Evolutionary conservation across 2,113 vertebrate genomes (phyloP).

Genomic region (Leptobrachium ailaonicum): DNA sequence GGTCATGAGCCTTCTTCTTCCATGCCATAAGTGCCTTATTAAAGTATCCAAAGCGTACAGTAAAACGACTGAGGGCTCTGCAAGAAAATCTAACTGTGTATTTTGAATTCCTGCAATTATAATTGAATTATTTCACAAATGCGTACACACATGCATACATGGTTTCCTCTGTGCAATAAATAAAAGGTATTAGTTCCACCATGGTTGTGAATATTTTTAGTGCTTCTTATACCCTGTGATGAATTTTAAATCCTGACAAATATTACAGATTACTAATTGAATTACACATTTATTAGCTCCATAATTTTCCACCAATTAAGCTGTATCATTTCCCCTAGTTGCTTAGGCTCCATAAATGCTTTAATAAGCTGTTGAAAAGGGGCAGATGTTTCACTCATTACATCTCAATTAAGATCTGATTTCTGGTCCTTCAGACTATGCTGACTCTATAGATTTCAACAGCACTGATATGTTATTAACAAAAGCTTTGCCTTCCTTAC

Average conservation of each 20-base stretch:
- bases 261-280: conserved; percentile 37
- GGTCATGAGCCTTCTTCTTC: too few relatives aligned
- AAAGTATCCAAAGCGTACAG: too few relatives aligned
- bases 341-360: conserved; percentile 24
- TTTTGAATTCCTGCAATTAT: too few relatives aligned
- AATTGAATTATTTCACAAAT: too few relatives aligned
- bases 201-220: background rate
- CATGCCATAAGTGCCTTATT: too few relatives aligned
- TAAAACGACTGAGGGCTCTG: too few relatives aligned
- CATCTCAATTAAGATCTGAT: conserved; percentile 31
- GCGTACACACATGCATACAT: too few relatives aligned
- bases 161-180: too few relatives aligned
- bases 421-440: background rate
- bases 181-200: too few relatives aligned
- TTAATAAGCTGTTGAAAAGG: conserved; percentile 24
- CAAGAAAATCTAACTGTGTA: too few relatives aligned
- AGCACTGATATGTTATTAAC: background rate
- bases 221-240: conserved; percentile 4
- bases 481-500: background rate
- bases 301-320: conserved; percentile 34
- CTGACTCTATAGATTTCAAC: background rate
- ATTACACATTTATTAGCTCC: conserved; percentile 34
- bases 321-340: conserved; percentile 15
- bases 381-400: conserved; percentile 25
- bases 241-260: conserved; percentile 22